A percentile compares a stretch with the other conserved stretches of the same genome.
phyloP scores from a whole-genome alignment of 2,113 vertebrate species.

The Aspidoscelis tigris region DNA sequence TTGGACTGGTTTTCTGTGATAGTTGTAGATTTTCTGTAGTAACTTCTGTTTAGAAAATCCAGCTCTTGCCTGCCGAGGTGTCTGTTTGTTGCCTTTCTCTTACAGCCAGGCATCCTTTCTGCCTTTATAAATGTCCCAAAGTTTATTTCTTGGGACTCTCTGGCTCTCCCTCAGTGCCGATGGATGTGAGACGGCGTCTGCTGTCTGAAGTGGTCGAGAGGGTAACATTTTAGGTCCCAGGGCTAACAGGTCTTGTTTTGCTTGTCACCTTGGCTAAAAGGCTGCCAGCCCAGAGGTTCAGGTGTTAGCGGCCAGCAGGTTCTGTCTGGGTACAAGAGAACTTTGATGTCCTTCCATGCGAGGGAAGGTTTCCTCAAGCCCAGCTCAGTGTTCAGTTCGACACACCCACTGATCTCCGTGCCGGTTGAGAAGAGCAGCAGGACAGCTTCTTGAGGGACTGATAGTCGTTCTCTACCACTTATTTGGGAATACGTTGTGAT shows the following conservation, averaged over 20 bases:
- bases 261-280: neutral
- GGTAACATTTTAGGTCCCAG: neutral
- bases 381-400: neutral
- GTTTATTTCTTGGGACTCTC: neutral
- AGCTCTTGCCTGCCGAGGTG: neutral
- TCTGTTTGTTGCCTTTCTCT: neutral
- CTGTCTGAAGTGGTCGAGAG: too few species aligned
- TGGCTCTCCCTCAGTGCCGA: too few species aligned
- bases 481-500: too few species aligned
- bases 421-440: neutral
- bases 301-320: neutral
- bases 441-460: neutral
- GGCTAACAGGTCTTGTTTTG: too few species aligned
- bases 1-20: neutral
- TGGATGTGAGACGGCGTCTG: neutral
- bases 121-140: neutral
- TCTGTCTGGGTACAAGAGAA: neutral
- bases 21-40: too few species aligned
- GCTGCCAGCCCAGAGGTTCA: neutral
- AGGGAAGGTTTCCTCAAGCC: neutral
- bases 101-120: neutral
- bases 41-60: neutral
- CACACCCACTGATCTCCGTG: neutral
- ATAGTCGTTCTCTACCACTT: too few species aligned
- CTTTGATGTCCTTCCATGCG: too few species aligned